Percentiles rank a stretch among this genome's conserved stretches.
These are phyloP conservation scores for Aselliscus stoliczkanus DNA, from an alignment of 2,797 vertebrate genomes.

Conservation along the genomic window DNA sequence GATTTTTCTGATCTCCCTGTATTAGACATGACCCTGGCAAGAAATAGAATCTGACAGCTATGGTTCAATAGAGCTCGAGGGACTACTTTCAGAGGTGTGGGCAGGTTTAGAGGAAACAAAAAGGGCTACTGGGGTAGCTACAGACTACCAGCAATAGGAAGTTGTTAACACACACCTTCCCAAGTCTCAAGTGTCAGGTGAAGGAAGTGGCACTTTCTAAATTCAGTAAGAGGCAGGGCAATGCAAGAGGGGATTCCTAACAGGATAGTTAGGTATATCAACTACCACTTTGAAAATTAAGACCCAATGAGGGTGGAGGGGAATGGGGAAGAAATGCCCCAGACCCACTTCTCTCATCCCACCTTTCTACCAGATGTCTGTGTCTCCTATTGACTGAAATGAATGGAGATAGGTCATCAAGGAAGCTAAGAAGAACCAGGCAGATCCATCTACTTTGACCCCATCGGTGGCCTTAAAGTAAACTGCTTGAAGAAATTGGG, in stretches of 20 bases:
- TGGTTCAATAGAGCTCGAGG: neutral
- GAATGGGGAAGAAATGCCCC: neutral
- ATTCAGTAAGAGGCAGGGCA: neutral
- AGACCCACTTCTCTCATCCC: neutral
- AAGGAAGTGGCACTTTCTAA: neutral
- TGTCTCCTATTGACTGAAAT: neutral
- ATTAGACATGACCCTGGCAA: neutral
- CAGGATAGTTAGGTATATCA: neutral
- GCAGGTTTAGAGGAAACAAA: neutral
- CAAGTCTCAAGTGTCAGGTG: neutral
- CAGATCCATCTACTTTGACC: too few species aligned
- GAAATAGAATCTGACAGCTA: neutral
- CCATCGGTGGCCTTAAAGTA: too few species aligned
- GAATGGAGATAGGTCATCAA: neutral
- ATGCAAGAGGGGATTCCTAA: neutral
- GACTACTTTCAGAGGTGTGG: neutral
- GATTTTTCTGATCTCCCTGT: constrained; percentile 12
- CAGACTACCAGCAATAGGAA: neutral
- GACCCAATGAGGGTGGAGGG: neutral
- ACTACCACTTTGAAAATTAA: neutral
- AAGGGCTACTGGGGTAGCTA: neutral
- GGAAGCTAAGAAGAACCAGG: neutral
- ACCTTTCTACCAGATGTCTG: neutral
- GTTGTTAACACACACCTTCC: neutral
- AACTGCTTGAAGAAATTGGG: too few species aligned